These are phyloP conservation scores for Octonoba sinensis DNA, from an alignment of 2,888 invertebrate genomes.

Conservation along the genomic window DNA sequence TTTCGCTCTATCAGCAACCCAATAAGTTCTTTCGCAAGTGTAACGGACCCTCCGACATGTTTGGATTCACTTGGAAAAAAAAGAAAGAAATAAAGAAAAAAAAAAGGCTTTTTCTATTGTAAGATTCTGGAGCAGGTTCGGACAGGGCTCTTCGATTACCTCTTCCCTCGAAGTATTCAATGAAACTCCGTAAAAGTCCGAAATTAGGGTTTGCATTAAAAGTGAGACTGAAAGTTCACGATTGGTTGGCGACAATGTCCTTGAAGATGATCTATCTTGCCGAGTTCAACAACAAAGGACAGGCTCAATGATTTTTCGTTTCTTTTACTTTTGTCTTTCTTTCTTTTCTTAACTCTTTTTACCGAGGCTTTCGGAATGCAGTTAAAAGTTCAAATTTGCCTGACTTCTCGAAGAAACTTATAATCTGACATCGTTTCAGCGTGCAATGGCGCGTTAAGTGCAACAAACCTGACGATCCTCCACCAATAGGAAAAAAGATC, in stretches of 20 bases:
- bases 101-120: too few species aligned
- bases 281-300: constrained; percentile 40
- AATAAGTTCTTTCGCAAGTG: too few species aligned
- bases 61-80: too few species aligned
- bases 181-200: neutral
- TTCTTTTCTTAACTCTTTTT: too few species aligned
- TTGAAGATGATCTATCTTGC: constrained; percentile 37
- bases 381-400: constrained; percentile 60
- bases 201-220: constrained; percentile 5
- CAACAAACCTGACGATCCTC: constrained; percentile 43
- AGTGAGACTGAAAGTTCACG: constrained; percentile 22
- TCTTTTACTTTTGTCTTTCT: constrained; percentile 5
- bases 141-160: too few species aligned
- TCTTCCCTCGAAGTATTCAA: too few species aligned
- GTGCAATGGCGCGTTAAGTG: constrained; percentile 57
- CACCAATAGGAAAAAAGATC: constrained; percentile 27
- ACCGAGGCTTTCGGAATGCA: constrained; percentile 28
- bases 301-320: constrained; percentile 5
- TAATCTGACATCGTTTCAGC: constrained; percentile 44
- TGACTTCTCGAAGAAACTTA: constrained; percentile 52
- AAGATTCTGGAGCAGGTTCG: too few species aligned
- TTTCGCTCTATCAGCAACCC: too few species aligned
- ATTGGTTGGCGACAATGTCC: constrained; percentile 50
- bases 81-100: too few species aligned
- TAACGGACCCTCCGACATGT: too few species aligned